Evolutionary conservation across 2,113 vertebrate genomes (phyloP).

Genomic region (Diglossa brunneiventris): DNA sequence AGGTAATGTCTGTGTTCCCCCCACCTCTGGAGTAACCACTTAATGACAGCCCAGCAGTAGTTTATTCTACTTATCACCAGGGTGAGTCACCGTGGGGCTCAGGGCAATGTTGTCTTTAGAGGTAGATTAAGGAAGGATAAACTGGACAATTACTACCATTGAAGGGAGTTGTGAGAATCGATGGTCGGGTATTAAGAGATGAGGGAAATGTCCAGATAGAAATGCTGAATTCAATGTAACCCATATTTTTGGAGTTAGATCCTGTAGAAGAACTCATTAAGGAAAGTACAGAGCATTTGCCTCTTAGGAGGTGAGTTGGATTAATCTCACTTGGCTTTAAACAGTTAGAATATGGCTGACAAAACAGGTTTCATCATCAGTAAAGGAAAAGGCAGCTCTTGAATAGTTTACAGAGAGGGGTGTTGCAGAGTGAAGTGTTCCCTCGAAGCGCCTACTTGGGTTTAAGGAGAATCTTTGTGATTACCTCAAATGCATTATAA

Average conservation of each 20-base stretch:
- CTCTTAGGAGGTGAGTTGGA: background rate
- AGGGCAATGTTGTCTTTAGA: background rate
- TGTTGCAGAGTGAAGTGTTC: background rate
- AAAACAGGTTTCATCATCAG: background rate
- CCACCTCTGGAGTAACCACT: background rate
- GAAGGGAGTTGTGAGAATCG: background rate
- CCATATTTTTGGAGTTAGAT: background rate
- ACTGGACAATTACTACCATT: background rate
- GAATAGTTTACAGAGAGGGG: background rate
- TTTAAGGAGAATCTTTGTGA: background rate
- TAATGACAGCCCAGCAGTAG: background rate
- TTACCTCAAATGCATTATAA: background rate
- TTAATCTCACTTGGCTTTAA: background rate
- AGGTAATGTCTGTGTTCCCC: constrained; percentile 77
- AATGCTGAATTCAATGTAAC: background rate
- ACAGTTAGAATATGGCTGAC: background rate
- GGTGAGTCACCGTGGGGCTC: background rate
- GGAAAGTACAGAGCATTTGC: background rate
- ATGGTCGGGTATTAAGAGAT: background rate
- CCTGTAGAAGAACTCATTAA: background rate
- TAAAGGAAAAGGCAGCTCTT: background rate
- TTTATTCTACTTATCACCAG: background rate
- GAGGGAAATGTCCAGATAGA: background rate
- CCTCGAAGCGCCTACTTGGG: fast-evolving
- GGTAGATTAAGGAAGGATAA: background rate